Conservation (phyloP, 1,140 invertebrate species). For the Drosophila bifasciata region DNA sequence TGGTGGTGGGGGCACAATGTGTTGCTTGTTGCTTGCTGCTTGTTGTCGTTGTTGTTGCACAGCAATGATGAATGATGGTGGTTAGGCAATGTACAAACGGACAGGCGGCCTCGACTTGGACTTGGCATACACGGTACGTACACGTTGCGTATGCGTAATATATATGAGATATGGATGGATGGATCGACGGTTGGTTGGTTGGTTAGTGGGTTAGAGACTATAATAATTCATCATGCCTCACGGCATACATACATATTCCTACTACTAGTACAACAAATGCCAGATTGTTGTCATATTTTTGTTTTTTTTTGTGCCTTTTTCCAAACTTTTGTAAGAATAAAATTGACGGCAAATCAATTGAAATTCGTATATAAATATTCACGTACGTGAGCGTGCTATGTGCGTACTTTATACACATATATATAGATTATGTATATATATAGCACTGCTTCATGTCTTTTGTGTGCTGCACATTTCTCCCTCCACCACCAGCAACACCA, state of each 20-base stretch:
- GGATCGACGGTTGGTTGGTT: neutral
- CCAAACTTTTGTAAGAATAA: constrained; percentile 55
- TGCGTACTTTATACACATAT: too few species aligned
- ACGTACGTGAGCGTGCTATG: neutral
- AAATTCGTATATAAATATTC: constrained; percentile 52
- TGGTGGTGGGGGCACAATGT: constrained; percentile 45
- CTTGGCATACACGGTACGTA: constrained; percentile 17
- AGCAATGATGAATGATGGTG: constrained; percentile 76
- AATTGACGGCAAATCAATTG: constrained; percentile 82
- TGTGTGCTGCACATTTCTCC: constrained; percentile 40
- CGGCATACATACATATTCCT: constrained; percentile 21
- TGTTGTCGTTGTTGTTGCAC: constrained; percentile 22
- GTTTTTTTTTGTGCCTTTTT: constrained; percentile 51
- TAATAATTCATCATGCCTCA: constrained; percentile 79
- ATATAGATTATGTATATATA: neutral
- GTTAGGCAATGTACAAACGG: constrained; percentile 38
- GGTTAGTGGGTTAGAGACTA: constrained; percentile 11
- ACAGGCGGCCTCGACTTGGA: constrained; percentile 54
- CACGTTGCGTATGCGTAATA: constrained; percentile 72
- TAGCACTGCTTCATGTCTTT: constrained; percentile 14
- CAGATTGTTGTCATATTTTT: constrained; percentile 41
- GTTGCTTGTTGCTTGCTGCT: constrained; percentile 45
- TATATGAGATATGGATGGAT: constrained; percentile 17
- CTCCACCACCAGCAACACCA: too few species aligned
- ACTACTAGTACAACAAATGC: constrained; percentile 14